Percentiles rank a stretch among this genome's conserved stretches.
These are phyloP conservation scores for Myiothlypis coronata DNA, from an alignment of 2,797 vertebrate genomes.

Conservation along the genomic window DNA sequence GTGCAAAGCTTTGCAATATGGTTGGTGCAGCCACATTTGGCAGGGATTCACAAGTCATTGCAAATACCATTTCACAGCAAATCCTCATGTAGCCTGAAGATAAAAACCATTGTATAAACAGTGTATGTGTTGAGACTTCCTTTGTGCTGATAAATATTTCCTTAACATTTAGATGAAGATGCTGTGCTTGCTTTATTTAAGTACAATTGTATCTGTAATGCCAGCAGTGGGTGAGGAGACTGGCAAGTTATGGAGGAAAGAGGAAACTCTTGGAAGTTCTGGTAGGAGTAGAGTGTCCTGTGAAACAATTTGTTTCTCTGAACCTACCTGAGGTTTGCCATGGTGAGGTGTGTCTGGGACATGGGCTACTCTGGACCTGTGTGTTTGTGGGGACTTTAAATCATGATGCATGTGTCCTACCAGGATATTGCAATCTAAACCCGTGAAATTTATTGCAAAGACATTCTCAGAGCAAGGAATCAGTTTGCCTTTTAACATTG, in stretches of 20 bases:
- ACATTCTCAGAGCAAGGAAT: background rate
- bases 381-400: background rate
- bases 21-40: constrained; percentile 7
- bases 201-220: background rate
- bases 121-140: background rate
- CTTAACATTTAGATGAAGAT: background rate
- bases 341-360: background rate
- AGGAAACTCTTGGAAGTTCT: background rate
- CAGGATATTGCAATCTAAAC: background rate
- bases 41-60: constrained; percentile 49
- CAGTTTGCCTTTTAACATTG: background rate
- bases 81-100: constrained; percentile 31
- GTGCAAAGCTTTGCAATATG: constrained; percentile 29
- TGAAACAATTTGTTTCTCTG: background rate
- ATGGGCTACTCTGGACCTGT: background rate
- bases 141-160: constrained; percentile 44
- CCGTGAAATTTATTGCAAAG: background rate
- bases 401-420: background rate
- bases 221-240: background rate
- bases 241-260: background rate
- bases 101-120: constrained; percentile 23
- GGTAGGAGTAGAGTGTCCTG: background rate
- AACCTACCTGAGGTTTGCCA: background rate
- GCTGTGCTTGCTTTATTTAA: constrained; percentile 25
- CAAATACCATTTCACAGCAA: constrained; percentile 47